phyloP scores from a whole-genome alignment of 2,797 vertebrate species.

The Dermochelys coriacea region DNA sequence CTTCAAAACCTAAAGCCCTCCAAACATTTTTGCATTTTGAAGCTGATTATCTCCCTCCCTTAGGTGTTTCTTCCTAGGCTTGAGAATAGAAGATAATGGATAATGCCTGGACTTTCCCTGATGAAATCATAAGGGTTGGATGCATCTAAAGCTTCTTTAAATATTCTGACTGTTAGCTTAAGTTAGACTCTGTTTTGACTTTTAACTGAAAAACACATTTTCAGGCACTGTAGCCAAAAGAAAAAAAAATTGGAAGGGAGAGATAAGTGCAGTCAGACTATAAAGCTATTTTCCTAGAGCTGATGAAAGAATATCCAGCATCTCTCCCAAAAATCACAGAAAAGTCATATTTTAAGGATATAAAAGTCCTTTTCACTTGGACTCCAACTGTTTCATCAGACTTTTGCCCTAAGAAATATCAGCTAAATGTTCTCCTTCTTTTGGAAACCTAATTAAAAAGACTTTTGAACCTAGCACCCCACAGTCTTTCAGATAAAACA shows the following conservation, averaged over 20 bases:
- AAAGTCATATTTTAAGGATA: conserved; percentile 28
- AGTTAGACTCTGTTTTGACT: conserved; percentile 45
- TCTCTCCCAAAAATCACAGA: conserved; percentile 31
- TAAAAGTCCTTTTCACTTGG: conserved; percentile 42
- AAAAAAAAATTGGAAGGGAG: conserved; percentile 29
- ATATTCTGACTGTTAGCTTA: conserved; percentile 25
- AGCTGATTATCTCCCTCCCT: conserved; percentile 47
- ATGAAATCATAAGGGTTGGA: conserved; percentile 38
- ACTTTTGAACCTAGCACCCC: conserved; percentile 21
- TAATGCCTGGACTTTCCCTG: conserved; percentile 44
- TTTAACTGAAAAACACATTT: conserved; percentile 54
- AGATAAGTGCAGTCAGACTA: conserved; percentile 5
- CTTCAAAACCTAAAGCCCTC: conserved; percentile 22
- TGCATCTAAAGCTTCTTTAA: conserved; percentile 44
- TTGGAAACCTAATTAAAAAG: conserved; percentile 39
- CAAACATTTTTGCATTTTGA: conserved; percentile 61
- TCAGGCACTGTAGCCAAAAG: conserved; percentile 18
- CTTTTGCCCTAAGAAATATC: conserved; percentile 27
- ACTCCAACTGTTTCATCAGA: conserved; percentile 66
- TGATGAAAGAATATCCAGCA: conserved; percentile 6
- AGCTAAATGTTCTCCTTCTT: conserved; percentile 39
- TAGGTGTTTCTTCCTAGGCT: neutral
- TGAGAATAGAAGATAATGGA: conserved; percentile 43
- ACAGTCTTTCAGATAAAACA: conserved; percentile 45
- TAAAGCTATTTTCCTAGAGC: neutral